Percentiles rank a stretch among this genome's conserved stretches.
phyloP scores from a whole-genome alignment of 2,113 vertebrate species.

The Tyrannus savana region DNA sequence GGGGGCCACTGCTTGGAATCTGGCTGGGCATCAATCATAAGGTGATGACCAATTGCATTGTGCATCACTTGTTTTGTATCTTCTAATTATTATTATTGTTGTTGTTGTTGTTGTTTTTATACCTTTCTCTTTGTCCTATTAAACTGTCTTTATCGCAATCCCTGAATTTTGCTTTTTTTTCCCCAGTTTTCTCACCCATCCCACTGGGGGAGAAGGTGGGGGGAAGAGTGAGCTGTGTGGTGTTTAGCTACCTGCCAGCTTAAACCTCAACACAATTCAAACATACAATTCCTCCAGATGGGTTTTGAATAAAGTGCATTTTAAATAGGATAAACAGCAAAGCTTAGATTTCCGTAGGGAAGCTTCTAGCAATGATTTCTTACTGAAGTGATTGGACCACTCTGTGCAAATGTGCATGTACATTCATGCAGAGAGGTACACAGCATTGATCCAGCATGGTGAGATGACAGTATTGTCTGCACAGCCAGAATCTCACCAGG shows the following conservation, averaged over 20 bases:
- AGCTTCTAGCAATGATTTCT: not conserved
- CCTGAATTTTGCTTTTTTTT: not conserved
- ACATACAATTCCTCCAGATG: rapidly evolving
- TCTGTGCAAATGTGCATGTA: not conserved
- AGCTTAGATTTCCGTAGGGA: not conserved
- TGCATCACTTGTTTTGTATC: not conserved
- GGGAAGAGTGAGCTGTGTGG: rapidly evolving
- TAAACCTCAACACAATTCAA: not conserved
- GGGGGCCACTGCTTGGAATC: not conserved
- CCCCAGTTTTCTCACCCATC: not conserved
- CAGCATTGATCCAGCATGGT: rapidly evolving
- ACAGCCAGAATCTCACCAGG: not conserved
- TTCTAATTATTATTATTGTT: not conserved
- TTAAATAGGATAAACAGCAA: not conserved
- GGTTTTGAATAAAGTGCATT: not conserved
- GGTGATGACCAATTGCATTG: not conserved
- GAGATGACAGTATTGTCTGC: not conserved
- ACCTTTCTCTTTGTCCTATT: not conserved
- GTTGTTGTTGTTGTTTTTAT: not conserved
- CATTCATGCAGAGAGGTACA: not conserved
- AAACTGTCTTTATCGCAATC: not conserved
- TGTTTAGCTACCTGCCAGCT: not conserved
- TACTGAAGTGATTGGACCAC: not conserved
- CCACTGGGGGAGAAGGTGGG: rapidly evolving
- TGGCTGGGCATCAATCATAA: not conserved